Evolutionary conservation across 2,888 invertebrate species (phyloP).

Genomic region (Aphelenchoides bicaudatus): DNA sequence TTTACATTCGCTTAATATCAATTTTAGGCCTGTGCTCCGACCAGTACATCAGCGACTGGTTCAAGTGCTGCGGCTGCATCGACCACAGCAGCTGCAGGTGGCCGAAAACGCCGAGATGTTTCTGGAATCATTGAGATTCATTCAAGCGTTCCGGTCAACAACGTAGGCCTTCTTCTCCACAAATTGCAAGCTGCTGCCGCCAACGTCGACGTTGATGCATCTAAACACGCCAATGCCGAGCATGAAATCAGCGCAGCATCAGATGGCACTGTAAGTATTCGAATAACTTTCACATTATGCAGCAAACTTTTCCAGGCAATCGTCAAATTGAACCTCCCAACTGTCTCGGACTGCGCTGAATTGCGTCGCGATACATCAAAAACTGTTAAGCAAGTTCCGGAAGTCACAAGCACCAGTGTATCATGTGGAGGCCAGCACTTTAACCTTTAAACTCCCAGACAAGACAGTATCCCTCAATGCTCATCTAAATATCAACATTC

Average conservation of each 20-base stretch:
- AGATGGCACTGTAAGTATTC: conserved; percentile 7
- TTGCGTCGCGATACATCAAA: not conserved
- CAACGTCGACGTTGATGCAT: not conserved
- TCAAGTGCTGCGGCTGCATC: not conserved
- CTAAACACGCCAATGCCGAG: not conserved
- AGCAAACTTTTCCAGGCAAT: no score
- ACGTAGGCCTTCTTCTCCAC: not conserved
- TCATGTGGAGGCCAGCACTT: no score
- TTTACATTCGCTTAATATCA: not conserved
- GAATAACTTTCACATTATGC: no score
- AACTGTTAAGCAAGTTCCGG: not conserved
- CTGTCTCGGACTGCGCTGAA: conserved; percentile 62
- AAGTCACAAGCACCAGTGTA: no score
- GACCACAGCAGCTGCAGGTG: not conserved
- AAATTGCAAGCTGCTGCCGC: conserved; percentile 12
- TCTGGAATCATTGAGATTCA: not conserved
- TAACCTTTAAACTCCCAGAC: no score
- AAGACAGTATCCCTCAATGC: no score
- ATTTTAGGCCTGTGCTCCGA: conserved; percentile 3
- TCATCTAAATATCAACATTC: no score
- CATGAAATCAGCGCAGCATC: not conserved
- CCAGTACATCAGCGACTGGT: not conserved
- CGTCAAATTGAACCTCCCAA: conserved; percentile 87
- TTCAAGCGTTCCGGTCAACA: not conserved
- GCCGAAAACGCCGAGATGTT: not conserved